Conservation (phyloP, 2,888 invertebrate genomes). For the Dascillus cervinus region DNA sequence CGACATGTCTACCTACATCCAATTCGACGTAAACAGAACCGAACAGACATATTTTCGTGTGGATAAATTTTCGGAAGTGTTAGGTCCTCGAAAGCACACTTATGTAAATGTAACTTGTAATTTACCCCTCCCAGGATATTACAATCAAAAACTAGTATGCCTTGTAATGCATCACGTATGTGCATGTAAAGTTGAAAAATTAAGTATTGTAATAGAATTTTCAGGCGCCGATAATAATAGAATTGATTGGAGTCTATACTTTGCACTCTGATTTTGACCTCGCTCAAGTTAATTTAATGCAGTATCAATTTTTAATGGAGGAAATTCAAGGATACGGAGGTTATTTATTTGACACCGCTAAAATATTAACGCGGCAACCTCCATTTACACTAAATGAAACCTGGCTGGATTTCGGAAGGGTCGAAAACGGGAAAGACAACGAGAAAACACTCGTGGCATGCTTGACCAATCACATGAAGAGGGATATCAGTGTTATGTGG, state of each 20-base stretch:
- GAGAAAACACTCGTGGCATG: slow-evolving; percentile 15
- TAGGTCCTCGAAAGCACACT: slow-evolving; percentile 27
- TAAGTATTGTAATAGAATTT: slow-evolving; percentile 1
- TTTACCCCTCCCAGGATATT: slow-evolving; percentile 28
- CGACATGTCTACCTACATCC: slow-evolving; percentile 29
- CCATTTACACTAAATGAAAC: slow-evolving; percentile 29
- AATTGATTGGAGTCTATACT: slow-evolving; percentile 26
- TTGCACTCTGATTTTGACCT: slow-evolving; percentile 5
- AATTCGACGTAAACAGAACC: slow-evolving; percentile 30
- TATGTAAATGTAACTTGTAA: slow-evolving; percentile 33
- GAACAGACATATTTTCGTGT: slow-evolving; percentile 27
- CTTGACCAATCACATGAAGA: slow-evolving; percentile 24
- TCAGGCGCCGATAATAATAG: slow-evolving; percentile 32
- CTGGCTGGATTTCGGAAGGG: slow-evolving; percentile 35
- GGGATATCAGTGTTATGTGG: slow-evolving; percentile 25
- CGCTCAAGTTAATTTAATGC: slow-evolving; percentile 6
- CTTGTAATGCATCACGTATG: slow-evolving; percentile 39
- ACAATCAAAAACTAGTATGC: slow-evolving; percentile 31
- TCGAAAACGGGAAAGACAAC: slow-evolving; percentile 4
- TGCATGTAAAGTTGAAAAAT: slow-evolving; percentile 5
- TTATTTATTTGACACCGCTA: slow-evolving; percentile 30
- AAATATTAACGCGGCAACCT: slow-evolving; percentile 16
- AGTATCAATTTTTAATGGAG: slow-evolving; percentile 16
- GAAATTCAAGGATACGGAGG: slow-evolving; percentile 24
- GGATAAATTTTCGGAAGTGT: slow-evolving; percentile 28